phyloP scores from a whole-genome alignment of 2,888 invertebrate genomes.

The Muscina levida region DNA sequence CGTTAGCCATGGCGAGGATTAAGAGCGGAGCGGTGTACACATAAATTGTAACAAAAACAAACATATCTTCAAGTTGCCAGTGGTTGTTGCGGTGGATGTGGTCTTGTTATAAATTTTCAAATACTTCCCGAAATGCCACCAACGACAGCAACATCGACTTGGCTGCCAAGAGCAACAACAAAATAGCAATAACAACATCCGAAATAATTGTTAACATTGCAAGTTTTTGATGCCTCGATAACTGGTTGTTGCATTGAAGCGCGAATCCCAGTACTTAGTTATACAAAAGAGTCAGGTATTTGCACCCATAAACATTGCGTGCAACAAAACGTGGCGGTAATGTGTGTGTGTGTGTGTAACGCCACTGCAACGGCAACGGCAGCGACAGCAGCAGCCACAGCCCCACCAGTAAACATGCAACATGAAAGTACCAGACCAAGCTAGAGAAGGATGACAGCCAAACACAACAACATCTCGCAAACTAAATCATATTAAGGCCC shows the following conservation, averaged over 20 bases:
- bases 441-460: conserved; percentile 1
- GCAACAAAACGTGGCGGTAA: conserved; percentile 59
- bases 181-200: conserved; percentile 43
- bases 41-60: conserved; percentile 47
- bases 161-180: conserved; percentile 49
- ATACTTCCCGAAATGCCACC: conserved; percentile 54
- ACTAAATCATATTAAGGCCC: background rate
- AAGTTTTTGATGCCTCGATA: conserved; percentile 43
- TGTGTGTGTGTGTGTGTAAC: conserved; percentile 39
- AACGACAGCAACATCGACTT: conserved; percentile 16
- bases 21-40: background rate
- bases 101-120: conserved; percentile 58
- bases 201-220: conserved; percentile 41
- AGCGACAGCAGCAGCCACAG: conserved; percentile 19
- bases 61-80: no score
- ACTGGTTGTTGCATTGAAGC: conserved; percentile 11
- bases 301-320: conserved; percentile 68
- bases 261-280: background rate
- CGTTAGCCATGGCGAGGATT: background rate
- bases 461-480: background rate
- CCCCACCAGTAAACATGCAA: conserved; percentile 39
- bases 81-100: conserved; percentile 34
- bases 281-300: conserved; percentile 67
- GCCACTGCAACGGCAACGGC: conserved; percentile 19
- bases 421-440: conserved; percentile 16